Evolutionary conservation across 2,797 vertebrate species (phyloP), one percentile per base, ranked within the genome.

Genomic region (Calcarius lapponicus): DNA sequence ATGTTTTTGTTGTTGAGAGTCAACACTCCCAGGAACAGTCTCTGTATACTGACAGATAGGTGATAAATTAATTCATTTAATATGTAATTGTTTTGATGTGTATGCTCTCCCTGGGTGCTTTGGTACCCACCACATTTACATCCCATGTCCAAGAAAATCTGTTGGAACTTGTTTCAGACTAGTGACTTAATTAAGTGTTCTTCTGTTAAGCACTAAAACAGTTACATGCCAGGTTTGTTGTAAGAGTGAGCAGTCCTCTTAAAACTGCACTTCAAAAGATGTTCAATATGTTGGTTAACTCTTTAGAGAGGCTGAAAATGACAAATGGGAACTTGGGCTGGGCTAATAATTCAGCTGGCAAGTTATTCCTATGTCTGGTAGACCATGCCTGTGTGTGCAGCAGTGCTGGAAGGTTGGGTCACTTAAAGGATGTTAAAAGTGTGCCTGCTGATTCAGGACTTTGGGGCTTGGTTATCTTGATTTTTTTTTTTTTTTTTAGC

Each of bases 81-180:
- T 86, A 62, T 84, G 78, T 79, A 90, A 71, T 92, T 94, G 36
- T 88, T 95, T 90, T 87, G 80, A 82, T 91, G 72, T 85, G 32
- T 50, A 1, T 79, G 47, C 31, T 92, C 54, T 95, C 48, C 45
- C 19, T 29, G 47, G 13, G 56, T 93, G 60, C 88, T 87, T 73
- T 89, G 75, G 83, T 95, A 80, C 86, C 90, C 88, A 86, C 83
- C 92, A 62, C 71, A 80, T 79, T 93, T 94, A 34, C 83, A 92
- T 82, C 72, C 40, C 80, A 42, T 82, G 92, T 92, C 73, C 64
- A 93, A 82, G 86, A 70, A 95, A 88, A 76, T 88, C 24, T 66
- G 86, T 90, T 89, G 79, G 75, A 88, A 93, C 95, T 92, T 93
- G 93, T 94, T 62, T 90, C 82, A 94, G 94, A 67, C 80, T 70